These are phyloP conservation scores for Pyrrhia umbra DNA, from an alignment of 2,888 invertebrate genomes.

Conservation along the genomic window DNA sequence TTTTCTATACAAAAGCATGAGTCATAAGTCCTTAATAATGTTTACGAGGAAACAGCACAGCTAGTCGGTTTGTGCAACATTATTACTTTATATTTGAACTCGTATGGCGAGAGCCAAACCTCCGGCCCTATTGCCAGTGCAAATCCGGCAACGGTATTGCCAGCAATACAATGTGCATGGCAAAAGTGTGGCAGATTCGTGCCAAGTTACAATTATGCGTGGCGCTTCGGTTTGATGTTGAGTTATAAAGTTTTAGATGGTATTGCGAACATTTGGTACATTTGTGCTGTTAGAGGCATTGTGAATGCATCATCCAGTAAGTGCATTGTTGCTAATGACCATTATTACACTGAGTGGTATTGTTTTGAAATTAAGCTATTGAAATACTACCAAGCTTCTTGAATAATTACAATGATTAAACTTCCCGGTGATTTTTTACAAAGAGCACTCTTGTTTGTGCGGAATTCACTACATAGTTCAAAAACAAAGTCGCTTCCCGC, in stretches of 20 bases:
- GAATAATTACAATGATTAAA: too few species aligned
- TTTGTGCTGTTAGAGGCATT: background rate
- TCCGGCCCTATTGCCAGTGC: slow-evolving; percentile 28
- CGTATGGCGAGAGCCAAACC: slow-evolving; percentile 49
- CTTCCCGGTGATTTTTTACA: too few species aligned
- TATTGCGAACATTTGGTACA: background rate
- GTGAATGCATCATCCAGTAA: too few species aligned
- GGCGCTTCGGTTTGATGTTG: slow-evolving; percentile 16
- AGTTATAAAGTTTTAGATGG: slow-evolving; percentile 3
- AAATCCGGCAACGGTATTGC: slow-evolving; percentile 41
- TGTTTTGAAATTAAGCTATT: too few species aligned
- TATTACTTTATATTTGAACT: slow-evolving; percentile 59
- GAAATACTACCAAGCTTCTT: too few species aligned
- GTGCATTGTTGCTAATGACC: too few species aligned
- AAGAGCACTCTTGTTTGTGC: too few species aligned
- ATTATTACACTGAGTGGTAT: too few species aligned
- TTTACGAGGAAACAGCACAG: slow-evolving; percentile 28
- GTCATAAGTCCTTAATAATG: slow-evolving; percentile 40
- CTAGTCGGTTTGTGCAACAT: slow-evolving; percentile 39
- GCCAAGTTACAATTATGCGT: slow-evolving; percentile 58
- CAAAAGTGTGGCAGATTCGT: slow-evolving; percentile 41
- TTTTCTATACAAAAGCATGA: slow-evolving; percentile 32
- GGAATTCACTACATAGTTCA: too few species aligned
- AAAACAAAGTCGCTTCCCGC: too few species aligned
- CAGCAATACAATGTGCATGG: slow-evolving; percentile 37